Percentiles rank a stretch among this genome's conserved stretches.
Evolutionary conservation across 2,888 invertebrate species (phyloP).

Genomic region (Ryuthela nishihirai): DNA sequence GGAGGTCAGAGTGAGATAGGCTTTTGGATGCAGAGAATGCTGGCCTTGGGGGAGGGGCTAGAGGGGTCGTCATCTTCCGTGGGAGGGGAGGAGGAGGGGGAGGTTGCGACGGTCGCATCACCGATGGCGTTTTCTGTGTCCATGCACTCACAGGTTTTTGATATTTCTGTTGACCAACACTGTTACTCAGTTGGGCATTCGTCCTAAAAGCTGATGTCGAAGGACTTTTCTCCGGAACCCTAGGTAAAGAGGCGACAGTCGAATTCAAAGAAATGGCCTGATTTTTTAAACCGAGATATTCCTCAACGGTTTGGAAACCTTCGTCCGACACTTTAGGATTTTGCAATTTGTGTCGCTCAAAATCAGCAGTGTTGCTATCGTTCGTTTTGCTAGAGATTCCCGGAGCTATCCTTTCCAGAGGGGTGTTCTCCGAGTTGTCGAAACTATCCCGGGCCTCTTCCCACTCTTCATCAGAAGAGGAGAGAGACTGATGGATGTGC

Average conservation of each 20-base stretch:
- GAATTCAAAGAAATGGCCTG: too few relatives aligned
- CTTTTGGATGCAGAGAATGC: constrained; percentile 20
- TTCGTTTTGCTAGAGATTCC: neutral
- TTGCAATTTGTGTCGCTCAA: too few relatives aligned
- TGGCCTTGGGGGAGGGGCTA: constrained; percentile 21
- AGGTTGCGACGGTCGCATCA: constrained; percentile 21
- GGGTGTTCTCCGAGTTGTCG: neutral
- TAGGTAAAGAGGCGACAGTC: too few relatives aligned
- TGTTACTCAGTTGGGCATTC: too few relatives aligned
- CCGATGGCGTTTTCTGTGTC: constrained; percentile 5
- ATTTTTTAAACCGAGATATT: too few relatives aligned
- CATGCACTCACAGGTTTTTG: too few relatives aligned
- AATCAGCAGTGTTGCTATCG: neutral
- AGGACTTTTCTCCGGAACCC: too few relatives aligned
- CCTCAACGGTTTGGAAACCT: constrained; percentile 12
- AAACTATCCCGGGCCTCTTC: constrained; percentile 31
- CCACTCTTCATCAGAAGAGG: constrained; percentile 35
- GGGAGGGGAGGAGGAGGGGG: constrained; percentile 19
- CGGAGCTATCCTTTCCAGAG: too few relatives aligned
- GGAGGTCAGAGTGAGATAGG: constrained; percentile 19
- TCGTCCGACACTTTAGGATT: constrained; percentile 1
- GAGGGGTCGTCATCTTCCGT: neutral
- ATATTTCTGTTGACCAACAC: too few relatives aligned
- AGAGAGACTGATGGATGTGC: constrained; percentile 15
- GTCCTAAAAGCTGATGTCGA: too few relatives aligned